Percentiles rank a stretch among this genome's conserved stretches.
Evolutionary conservation across 2,888 invertebrate genomes (phyloP).

Genomic region (Phortica okadai): DNA sequence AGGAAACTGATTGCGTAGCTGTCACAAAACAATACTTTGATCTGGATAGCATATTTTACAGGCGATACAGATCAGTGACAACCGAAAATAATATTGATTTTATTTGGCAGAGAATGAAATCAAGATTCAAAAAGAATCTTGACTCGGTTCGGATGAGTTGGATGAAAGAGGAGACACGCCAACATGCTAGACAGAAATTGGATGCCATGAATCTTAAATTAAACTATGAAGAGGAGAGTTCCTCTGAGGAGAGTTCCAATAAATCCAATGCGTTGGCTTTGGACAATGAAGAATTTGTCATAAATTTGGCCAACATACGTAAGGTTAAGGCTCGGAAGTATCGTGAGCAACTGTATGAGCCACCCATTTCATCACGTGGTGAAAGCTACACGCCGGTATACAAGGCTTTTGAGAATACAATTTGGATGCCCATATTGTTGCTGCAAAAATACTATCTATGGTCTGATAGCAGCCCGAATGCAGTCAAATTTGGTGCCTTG

Average conservation of each 20-base stretch:
- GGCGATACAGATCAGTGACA: slow-evolving; percentile 57
- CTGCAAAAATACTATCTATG: slow-evolving; percentile 68
- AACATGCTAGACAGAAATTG: slow-evolving; percentile 61
- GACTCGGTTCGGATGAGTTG: slow-evolving; percentile 56
- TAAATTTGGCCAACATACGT: slow-evolving; percentile 52
- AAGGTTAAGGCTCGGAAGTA: background rate
- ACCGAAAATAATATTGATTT: slow-evolving; percentile 61
- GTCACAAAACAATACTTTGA: slow-evolving; percentile 61
- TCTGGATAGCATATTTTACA: slow-evolving; percentile 70
- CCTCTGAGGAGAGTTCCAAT: slow-evolving; percentile 49
- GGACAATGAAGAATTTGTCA: slow-evolving; percentile 54
- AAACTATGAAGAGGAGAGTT: slow-evolving; percentile 58
- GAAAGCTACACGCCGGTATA: slow-evolving; percentile 66
- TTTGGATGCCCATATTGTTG: slow-evolving; percentile 67
- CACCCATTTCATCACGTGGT: slow-evolving; percentile 56
- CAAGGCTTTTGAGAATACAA: slow-evolving; percentile 63
- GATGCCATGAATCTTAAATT: slow-evolving; percentile 63
- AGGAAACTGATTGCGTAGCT: slow-evolving; percentile 54
- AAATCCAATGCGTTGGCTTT: slow-evolving; percentile 58
- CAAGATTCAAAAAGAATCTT: slow-evolving; percentile 59
- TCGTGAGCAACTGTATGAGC: slow-evolving; percentile 52
- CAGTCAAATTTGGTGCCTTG: slow-evolving; percentile 67
- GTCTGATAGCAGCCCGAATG: slow-evolving; percentile 64
- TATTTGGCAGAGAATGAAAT: slow-evolving; percentile 67
- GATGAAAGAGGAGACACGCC: slow-evolving; percentile 56